Evolutionary conservation across 1,140 invertebrate genomes (phyloP).

Genomic region (Diabrotica virgifera): DNA sequence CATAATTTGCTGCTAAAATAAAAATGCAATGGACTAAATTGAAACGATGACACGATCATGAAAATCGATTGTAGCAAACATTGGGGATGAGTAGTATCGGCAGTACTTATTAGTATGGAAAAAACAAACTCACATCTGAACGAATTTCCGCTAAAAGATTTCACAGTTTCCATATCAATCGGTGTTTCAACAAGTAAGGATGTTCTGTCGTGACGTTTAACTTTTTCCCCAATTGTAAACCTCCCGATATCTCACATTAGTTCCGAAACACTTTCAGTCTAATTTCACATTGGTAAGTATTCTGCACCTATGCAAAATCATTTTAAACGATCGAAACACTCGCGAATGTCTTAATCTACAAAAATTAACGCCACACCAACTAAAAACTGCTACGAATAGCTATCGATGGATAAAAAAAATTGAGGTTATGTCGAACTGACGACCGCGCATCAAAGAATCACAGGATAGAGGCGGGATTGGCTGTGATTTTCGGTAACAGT

Average conservation of each 20-base stretch:
- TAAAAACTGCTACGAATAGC: background rate
- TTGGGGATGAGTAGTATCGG: background rate
- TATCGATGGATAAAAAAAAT: background rate
- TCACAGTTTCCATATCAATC: slow-evolving; percentile 16
- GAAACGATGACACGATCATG: slow-evolving; percentile 8
- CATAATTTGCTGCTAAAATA: slow-evolving; percentile 19
- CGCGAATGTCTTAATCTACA: background rate
- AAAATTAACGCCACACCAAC: background rate
- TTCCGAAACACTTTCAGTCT: background rate
- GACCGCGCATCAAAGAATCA: background rate
- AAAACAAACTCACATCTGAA: slow-evolving; percentile 15
- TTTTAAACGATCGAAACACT: background rate
- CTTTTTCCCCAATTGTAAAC: slow-evolving; percentile 6
- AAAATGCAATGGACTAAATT: slow-evolving; percentile 4
- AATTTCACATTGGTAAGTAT: background rate
- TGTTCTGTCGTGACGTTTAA: slow-evolving; percentile 9
- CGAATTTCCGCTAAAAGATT: slow-evolving; percentile 16
- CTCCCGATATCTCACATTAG: background rate
- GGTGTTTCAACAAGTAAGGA: background rate
- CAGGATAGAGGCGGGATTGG: too few species aligned
- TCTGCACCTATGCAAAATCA: background rate
- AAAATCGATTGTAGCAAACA: slow-evolving; percentile 18
- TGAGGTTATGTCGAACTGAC: background rate
- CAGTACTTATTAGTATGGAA: background rate
- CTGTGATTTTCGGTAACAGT: too few species aligned